A percentile compares a stretch with the other conserved stretches of the same genome.
phyloP scores from a whole-genome alignment of 1,140 invertebrate species.

The Uloborus diversus region DNA sequence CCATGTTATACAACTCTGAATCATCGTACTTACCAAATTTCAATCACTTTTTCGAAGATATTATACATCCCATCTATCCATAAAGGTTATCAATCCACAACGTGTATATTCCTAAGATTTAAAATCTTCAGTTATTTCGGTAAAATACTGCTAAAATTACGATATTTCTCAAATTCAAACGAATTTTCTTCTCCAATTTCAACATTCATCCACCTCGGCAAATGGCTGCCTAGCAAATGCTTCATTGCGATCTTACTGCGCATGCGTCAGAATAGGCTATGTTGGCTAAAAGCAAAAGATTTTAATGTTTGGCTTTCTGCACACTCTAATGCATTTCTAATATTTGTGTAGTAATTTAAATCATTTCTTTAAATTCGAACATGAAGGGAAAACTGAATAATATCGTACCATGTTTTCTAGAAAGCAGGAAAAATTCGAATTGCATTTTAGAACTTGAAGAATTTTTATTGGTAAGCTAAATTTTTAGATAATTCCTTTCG shows the following conservation, averaged over 20 bases:
- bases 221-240: slow-evolving; percentile 43
- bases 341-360: no score
- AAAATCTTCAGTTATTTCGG: slow-evolving; percentile 22
- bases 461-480: not conserved
- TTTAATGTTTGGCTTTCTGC: no score
- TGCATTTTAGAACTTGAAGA: slow-evolving; percentile 25
- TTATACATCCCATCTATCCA: slow-evolving; percentile 49
- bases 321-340: no score
- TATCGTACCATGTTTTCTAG: not conserved
- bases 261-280: no score
- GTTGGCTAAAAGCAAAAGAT: no score
- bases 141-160: not conserved
- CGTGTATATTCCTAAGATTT: not conserved
- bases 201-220: slow-evolving; percentile 13
- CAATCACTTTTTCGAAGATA: slow-evolving; percentile 36
- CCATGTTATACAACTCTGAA: slow-evolving; percentile 37
- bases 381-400: no score
- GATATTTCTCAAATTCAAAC: not conserved
- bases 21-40: slow-evolving; percentile 36
- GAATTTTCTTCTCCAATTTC: no score
- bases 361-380: no score
- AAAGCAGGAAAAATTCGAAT: slow-evolving; percentile 25
- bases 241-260: not conserved
- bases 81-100: slow-evolving; percentile 1
- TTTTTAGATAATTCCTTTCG: no score